Evolutionary conservation across 2,113 vertebrate species (phyloP), one percentile per base, ranked within the genome.

Genomic region (Lutjanus erythropterus): DNA sequence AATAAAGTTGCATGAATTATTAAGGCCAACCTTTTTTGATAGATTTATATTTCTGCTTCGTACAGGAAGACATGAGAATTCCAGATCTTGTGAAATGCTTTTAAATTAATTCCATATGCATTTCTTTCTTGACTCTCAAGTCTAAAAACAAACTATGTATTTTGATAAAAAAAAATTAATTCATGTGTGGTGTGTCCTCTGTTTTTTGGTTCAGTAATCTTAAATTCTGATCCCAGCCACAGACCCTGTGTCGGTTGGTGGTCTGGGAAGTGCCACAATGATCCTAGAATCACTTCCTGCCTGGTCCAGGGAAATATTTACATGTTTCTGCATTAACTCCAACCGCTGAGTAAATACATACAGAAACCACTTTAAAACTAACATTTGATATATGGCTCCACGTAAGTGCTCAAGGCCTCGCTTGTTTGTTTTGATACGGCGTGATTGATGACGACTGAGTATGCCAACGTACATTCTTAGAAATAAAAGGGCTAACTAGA

Each of bases 241-340:
- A 29, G 25, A 21, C 2, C 4, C 41, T 41, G 35, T 46, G 67
- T 59, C 6, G 21, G 46, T 74, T 61, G 69, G 84, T 86, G 82
- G 80, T 88, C 56, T 76, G 55, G 73, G 67, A 65, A 71, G 59
- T 39, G 60, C 61, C 72, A 50, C 29, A 67, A 72, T 3, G 39
- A 62, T 42, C 37, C 29, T 4, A 3, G 35, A 71, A 52, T 67
- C 41, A 61, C 61, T 85, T 81, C 41, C 39, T 9, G 6, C 56
- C 19, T 9, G 35, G 46, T n/a, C 53, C 49, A 29, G 66, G 53
- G 18, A 78, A 84, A 86, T 81, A 81, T 91, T 85, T 73, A 75
- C 53, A 67, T 66, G 56, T 71, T 73, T 80, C 44, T 5, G 37
- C 83, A 75, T 86, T 66, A 80, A 49, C 49, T 55, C 2, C 7